These are phyloP conservation scores for Bimastos eiseni DNA, from an alignment of 2,888 invertebrate species.

Conservation along the genomic window DNA sequence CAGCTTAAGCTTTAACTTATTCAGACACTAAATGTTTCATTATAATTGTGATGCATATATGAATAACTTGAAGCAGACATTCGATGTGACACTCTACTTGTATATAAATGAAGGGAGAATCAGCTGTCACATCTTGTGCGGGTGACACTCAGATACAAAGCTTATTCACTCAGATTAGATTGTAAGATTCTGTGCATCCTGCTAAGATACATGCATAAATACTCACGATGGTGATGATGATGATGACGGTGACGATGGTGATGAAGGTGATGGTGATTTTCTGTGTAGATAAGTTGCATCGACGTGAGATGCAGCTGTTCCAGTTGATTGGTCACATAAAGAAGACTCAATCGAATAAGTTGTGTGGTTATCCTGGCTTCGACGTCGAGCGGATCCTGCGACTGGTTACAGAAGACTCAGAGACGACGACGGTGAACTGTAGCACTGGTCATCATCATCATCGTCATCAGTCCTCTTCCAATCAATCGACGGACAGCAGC, in stretches of 20 bases:
- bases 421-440: not conserved
- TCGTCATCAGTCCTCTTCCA: not conserved
- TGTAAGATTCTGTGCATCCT: too few relatives aligned
- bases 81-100: too few relatives aligned
- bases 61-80: too few relatives aligned
- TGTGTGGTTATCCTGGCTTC: conserved; percentile 40
- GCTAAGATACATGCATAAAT: too few relatives aligned
- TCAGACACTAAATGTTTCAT: too few relatives aligned
- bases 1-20: too few relatives aligned
- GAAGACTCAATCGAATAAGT: conserved; percentile 32
- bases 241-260: not conserved
- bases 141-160: too few relatives aligned
- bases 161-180: too few relatives aligned
- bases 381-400: conserved; percentile 41
- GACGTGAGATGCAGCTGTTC: conserved; percentile 38
- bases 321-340: conserved; percentile 39
- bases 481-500: not conserved
- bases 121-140: too few relatives aligned
- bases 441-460: not conserved
- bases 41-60: too few relatives aligned
- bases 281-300: conserved; percentile 40
- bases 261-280: conserved; percentile 15
- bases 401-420: conserved; percentile 33
- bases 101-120: too few relatives aligned
- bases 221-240: not conserved